These are phyloP conservation scores for Cirrhinus mrigala DNA, from an alignment of 2,797 vertebrate genomes.

Conservation along the genomic window DNA sequence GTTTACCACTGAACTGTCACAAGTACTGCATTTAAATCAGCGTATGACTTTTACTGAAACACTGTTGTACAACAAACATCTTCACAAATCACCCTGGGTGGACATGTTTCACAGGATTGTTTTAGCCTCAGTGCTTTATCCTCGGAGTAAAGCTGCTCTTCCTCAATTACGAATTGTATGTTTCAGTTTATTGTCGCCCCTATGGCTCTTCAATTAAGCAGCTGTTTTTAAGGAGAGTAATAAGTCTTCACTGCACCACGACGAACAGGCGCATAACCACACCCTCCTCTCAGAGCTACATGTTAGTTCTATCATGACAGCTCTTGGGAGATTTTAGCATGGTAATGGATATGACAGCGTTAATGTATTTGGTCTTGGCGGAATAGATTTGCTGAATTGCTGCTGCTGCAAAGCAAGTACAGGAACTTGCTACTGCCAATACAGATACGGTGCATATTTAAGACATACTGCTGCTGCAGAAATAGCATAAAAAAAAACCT, in stretches of 20 bases:
- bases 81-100: background rate
- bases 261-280: background rate
- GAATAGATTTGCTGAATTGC: no score
- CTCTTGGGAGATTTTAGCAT: no score
- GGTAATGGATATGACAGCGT: no score
- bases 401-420: no score
- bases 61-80: slow-evolving; percentile 9
- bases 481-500: no score
- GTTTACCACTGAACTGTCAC: background rate
- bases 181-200: slow-evolving; percentile 25
- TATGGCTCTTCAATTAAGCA: slow-evolving; percentile 41
- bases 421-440: no score
- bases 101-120: slow-evolving; percentile 32
- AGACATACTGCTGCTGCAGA: no score
- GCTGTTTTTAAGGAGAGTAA: slow-evolving; percentile 26
- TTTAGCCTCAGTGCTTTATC: slow-evolving; percentile 19
- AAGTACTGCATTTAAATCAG: background rate
- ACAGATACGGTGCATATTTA: no score
- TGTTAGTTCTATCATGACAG: background rate
- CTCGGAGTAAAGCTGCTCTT: slow-evolving; percentile 28
- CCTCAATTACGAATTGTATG: slow-evolving; percentile 34
- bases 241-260: background rate
- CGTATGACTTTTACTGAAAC: background rate
- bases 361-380: no score
- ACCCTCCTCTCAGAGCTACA: slow-evolving; percentile 2